Percentiles rank a stretch among this genome's conserved stretches.
These are phyloP conservation scores for Bradypus variegatus DNA, from an alignment of 2,797 vertebrate genomes.

Conservation along the genomic window DNA sequence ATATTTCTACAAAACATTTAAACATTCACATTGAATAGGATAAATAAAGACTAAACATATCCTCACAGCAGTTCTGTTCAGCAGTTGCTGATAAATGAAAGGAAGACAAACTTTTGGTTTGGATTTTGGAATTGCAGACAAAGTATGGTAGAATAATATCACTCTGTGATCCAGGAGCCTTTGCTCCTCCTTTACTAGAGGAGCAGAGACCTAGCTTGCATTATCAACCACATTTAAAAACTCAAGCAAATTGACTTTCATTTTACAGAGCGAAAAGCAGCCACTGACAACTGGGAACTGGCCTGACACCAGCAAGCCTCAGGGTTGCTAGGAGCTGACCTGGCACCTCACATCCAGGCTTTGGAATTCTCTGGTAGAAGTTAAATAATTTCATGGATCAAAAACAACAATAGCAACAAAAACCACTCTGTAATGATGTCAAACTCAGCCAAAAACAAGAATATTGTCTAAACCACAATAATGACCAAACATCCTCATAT, in stretches of 20 bases:
- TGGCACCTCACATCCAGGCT: not conserved
- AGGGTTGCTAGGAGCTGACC: not conserved
- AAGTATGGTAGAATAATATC: not conserved
- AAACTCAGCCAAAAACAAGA: not conserved
- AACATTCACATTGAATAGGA: not conserved
- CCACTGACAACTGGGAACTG: not conserved
- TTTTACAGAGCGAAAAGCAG: not conserved
- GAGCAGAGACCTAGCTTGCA: not conserved
- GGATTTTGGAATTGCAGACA: not conserved
- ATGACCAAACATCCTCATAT: not conserved
- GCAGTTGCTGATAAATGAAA: not conserved
- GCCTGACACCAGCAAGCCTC: not conserved
- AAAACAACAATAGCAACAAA: not conserved
- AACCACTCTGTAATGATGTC: not conserved
- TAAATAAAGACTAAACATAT: not conserved
- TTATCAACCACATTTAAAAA: not conserved
- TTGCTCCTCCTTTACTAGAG: not conserved
- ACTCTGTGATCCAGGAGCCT: not conserved
- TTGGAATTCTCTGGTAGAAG: not conserved
- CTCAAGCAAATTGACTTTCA: not conserved
- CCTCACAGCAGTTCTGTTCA: not conserved
- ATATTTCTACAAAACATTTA: not conserved
- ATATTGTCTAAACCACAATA: conserved; percentile 1
- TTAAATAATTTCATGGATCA: not conserved
- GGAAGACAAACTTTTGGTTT: not conserved